Conservation (phyloP, 2,797 vertebrate genomes). For the Tapirus indicus region DNA sequence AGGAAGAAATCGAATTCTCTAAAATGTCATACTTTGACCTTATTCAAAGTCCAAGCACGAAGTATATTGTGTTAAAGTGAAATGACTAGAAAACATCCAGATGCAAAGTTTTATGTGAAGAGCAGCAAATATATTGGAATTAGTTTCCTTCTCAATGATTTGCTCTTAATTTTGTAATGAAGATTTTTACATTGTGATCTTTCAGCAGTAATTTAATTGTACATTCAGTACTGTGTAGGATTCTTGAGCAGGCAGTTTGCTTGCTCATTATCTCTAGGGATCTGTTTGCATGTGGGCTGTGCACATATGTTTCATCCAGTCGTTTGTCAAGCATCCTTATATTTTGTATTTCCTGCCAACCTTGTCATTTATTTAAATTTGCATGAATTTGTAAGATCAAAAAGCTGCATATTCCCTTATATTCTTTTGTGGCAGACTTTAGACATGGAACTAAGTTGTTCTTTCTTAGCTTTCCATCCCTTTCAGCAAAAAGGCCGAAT, state of each 20-base stretch:
- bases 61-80: not conserved
- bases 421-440: not conserved
- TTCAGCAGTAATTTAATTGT: conserved; percentile 59
- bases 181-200: conserved; percentile 51
- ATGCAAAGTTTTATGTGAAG: not conserved
- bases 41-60: not conserved
- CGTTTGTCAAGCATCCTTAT: conserved; percentile 49
- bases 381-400: not conserved
- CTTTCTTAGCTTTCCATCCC: not conserved
- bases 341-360: not conserved
- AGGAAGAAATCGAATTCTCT: not conserved
- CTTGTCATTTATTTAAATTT: conserved; percentile 2
- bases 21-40: not conserved
- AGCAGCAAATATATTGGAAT: not conserved
- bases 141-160: conserved; percentile 12
- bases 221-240: conserved; percentile 61
- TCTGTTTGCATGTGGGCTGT: conserved; percentile 55
- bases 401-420: not conserved
- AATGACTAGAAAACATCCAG: not conserved
- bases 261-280: conserved; percentile 60
- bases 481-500: not conserved
- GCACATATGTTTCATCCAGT: conserved; percentile 56
- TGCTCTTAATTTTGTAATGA: conserved; percentile 38
- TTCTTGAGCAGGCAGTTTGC: conserved; percentile 31
- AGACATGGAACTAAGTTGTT: not conserved